phyloP scores from a whole-genome alignment of 1,140 invertebrate species.

The Scaptomyza hsui region DNA sequence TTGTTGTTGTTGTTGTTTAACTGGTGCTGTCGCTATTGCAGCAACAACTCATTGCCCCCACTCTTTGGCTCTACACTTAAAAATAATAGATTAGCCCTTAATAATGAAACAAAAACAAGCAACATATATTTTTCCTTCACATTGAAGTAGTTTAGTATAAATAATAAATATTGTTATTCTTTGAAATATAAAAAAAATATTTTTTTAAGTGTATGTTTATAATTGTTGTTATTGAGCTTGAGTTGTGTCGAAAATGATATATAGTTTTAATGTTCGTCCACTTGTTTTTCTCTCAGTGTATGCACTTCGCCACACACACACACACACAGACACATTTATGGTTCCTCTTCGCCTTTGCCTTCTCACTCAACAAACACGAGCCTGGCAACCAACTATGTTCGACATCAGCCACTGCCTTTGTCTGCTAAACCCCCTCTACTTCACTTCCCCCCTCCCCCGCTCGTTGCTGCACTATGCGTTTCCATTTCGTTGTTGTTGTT shows the following conservation, averaged over 20 bases:
- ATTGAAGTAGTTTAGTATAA: too few relatives aligned
- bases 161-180: too few relatives aligned
- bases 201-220: too few relatives aligned
- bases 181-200: too few relatives aligned
- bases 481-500: constrained; percentile 41
- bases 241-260: too few relatives aligned
- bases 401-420: constrained; percentile 64
- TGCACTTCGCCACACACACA: constrained; percentile 3
- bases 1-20: constrained; percentile 20
- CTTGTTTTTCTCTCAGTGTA: neutral
- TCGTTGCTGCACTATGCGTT: constrained; percentile 46
- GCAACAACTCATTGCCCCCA: constrained; percentile 57
- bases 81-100: neutral
- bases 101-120: too few relatives aligned
- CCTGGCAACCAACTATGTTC: constrained; percentile 54
- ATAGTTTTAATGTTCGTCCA: neutral
- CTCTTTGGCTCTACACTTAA: constrained; percentile 8
- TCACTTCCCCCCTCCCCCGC: constrained; percentile 9
- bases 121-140: too few relatives aligned
- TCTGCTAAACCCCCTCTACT: constrained; percentile 49
- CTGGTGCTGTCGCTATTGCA: constrained; percentile 37
- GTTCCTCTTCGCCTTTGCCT: neutral
- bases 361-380: constrained; percentile 11
- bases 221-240: too few relatives aligned
- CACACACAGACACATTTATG: too few relatives aligned